Conservation (phyloP, 1,140 invertebrate genomes). For the Trachymyrmex septentrionalis region DNA sequence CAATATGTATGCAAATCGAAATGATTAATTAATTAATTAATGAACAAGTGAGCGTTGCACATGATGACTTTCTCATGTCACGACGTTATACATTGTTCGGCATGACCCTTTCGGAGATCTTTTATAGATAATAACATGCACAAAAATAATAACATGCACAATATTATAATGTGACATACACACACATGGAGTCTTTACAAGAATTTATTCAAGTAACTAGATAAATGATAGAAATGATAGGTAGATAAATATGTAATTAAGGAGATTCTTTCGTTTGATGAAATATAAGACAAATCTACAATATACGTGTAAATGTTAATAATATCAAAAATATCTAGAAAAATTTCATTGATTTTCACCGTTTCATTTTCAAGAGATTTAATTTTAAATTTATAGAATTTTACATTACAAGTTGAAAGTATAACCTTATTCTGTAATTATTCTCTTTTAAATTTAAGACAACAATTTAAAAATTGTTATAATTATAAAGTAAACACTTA, state of each 20-base stretch:
- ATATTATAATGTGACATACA: not conserved
- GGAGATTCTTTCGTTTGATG: too few relatives aligned
- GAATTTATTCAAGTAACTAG: not conserved
- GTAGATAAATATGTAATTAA: not conserved
- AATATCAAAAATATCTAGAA: too few relatives aligned
- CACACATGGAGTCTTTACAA: not conserved
- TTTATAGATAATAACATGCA: not conserved
- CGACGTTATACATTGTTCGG: not conserved
- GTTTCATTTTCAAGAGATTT: too few relatives aligned
- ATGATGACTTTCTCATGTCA: constrained; percentile 9
- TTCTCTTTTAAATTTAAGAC: too few relatives aligned
- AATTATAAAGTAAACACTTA: too few relatives aligned
- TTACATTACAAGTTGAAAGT: too few relatives aligned
- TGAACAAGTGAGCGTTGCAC: not conserved
- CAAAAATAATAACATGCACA: not conserved
- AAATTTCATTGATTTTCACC: too few relatives aligned
- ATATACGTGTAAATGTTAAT: too few relatives aligned
- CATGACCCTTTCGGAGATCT: not conserved
- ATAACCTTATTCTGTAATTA: too few relatives aligned
- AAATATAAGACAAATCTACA: too few relatives aligned
- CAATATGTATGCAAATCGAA: not conserved
- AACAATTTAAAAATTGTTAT: too few relatives aligned
- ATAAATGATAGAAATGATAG: not conserved
- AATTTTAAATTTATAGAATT: too few relatives aligned
- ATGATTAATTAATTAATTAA: constrained; percentile 69